These are phyloP conservation scores for Sakesphorus luctuosus DNA, from an alignment of 2,113 vertebrate species.

Conservation along the genomic window DNA sequence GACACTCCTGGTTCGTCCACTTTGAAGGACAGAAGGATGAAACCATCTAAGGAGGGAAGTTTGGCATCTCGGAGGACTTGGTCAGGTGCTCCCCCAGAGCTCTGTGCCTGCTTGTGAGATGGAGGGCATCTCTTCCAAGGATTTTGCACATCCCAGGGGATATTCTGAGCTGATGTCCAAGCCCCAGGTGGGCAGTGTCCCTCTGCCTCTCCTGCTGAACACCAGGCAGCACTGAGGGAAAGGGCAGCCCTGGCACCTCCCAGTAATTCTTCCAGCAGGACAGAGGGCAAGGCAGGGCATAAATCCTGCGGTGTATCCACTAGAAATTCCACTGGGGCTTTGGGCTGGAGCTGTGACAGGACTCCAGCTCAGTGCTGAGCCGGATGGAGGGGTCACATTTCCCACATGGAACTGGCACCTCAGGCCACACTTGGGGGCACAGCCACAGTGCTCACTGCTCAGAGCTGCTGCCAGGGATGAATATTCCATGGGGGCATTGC, in stretches of 20 bases:
- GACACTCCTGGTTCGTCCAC: neutral
- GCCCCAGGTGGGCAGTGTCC: neutral
- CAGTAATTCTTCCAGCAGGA: neutral
- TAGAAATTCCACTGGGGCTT: constrained; percentile 1
- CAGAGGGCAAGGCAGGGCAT: neutral
- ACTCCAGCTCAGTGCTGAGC: neutral
- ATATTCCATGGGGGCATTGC: neutral
- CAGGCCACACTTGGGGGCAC: neutral
- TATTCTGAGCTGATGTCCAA: neutral
- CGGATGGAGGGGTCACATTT: neutral
- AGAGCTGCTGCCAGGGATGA: neutral
- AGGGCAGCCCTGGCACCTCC: neutral
- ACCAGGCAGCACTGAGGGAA: neutral
- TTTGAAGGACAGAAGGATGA: neutral
- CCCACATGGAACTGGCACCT: neutral
- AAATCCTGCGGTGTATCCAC: neutral
- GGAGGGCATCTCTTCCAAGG: neutral
- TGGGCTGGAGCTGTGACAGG: neutral
- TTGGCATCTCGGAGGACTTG: neutral
- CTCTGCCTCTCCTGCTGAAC: neutral
- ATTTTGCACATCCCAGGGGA: neutral
- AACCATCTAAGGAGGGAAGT: neutral
- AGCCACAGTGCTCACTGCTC: neutral
- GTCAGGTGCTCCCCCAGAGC: neutral
- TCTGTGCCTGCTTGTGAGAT: neutral